These are phyloP conservation scores for Armadillidium nasatum DNA, from an alignment of 1,140 invertebrate genomes.

Conservation along the genomic window DNA sequence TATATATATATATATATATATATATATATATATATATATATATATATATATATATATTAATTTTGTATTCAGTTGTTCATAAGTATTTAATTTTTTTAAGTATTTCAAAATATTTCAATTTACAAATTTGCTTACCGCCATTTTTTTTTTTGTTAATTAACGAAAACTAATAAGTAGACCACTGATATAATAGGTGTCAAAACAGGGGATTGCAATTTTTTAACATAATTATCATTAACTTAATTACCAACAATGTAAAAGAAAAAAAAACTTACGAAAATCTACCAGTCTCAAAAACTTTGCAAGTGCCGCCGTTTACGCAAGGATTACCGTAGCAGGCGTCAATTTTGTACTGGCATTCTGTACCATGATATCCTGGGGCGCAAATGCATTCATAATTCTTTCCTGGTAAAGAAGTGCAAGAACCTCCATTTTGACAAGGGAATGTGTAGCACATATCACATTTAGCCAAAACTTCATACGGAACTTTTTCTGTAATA, in stretches of 20 bases:
- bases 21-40: too few relatives aligned
- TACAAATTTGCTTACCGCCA: too few relatives aligned
- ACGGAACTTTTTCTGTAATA: too few relatives aligned
- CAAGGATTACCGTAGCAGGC: conserved; percentile 95
- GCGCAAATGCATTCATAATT: conserved; percentile 59
- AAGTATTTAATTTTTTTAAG: too few relatives aligned
- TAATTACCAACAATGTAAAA: not conserved
- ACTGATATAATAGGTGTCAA: too few relatives aligned
- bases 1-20: too few relatives aligned
- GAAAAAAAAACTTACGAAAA: conserved; percentile 66
- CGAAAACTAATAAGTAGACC: too few relatives aligned
- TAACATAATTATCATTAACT: not conserved
- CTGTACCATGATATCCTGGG: conserved; percentile 83
- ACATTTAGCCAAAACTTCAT: conserved; percentile 83
- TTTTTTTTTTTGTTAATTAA: too few relatives aligned
- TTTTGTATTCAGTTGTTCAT: too few relatives aligned
- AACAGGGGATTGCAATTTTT: too few relatives aligned
- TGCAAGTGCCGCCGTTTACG: conserved; percentile 75
- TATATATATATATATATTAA: too few relatives aligned
- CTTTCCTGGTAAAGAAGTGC: conserved; percentile 57
- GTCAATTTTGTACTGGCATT: conserved; percentile 90
- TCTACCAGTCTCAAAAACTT: conserved; percentile 81
- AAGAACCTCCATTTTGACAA: conserved; percentile 82
- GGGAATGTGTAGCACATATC: conserved; percentile 84
- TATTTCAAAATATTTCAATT: too few relatives aligned